Conservation (phyloP, 2,888 invertebrate species). For the Hermaeophaga mercurialis region DNA sequence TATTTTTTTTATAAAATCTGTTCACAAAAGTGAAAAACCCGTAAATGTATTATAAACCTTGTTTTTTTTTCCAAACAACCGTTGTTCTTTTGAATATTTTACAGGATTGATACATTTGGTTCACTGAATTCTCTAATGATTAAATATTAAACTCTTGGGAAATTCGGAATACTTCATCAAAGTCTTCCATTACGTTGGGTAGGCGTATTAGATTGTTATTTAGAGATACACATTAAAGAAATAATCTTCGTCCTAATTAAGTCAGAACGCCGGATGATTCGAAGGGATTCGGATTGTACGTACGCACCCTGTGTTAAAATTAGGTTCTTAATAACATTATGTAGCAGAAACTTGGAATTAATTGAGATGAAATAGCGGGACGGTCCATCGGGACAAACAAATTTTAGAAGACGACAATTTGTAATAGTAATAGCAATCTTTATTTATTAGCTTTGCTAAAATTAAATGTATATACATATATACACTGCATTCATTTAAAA, state of each 20-base stretch:
- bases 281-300: background rate
- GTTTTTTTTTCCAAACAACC: too few relatives aligned
- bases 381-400: constrained; percentile 2
- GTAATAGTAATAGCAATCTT: too few relatives aligned
- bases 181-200: background rate
- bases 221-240: constrained; percentile 20
- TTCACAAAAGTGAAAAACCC: too few relatives aligned
- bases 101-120: too few relatives aligned
- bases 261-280: background rate
- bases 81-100: too few relatives aligned
- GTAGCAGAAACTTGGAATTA: constrained; percentile 7
- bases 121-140: too few relatives aligned
- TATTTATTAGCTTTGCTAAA: too few relatives aligned
- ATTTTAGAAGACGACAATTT: too few relatives aligned
- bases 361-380: background rate
- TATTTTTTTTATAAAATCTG: too few relatives aligned
- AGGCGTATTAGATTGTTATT: constrained; percentile 21
- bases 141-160: background rate
- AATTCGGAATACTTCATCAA: constrained; percentile 4
- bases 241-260: constrained; percentile 26
- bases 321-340: background rate
- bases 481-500: too few relatives aligned
- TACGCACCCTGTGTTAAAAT: constrained; percentile 1
- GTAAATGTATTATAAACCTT: too few relatives aligned
- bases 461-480: too few relatives aligned